phyloP scores from a whole-genome alignment of 2,113 vertebrate genomes.

The Plotosus lineatus region DNA sequence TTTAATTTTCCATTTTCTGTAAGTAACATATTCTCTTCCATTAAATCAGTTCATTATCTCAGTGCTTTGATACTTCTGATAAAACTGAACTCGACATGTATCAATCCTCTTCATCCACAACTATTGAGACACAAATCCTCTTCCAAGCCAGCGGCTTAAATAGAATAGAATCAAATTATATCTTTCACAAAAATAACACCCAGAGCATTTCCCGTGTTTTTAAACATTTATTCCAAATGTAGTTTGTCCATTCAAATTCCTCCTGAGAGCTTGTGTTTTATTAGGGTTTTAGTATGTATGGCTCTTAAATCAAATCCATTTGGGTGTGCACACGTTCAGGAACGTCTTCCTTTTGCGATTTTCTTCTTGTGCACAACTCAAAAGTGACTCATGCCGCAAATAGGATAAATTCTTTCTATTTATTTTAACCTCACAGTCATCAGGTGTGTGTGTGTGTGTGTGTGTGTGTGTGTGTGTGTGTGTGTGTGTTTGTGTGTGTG shows the following conservation, averaged over 20 bases:
- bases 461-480: too few species aligned
- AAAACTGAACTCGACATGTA: slow-evolving; percentile 16
- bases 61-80: neutral
- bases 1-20: slow-evolving; percentile 30
- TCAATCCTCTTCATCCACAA: slow-evolving; percentile 24
- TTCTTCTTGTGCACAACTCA: slow-evolving; percentile 62
- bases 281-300: slow-evolving; percentile 28
- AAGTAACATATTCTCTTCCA: neutral
- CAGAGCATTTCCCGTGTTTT: neutral
- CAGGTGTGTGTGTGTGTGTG: slow-evolving; percentile 1
- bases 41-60: slow-evolving; percentile 29
- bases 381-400: slow-evolving; percentile 59
- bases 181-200: slow-evolving; percentile 44
- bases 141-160: slow-evolving; percentile 14
- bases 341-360: slow-evolving; percentile 61
- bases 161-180: slow-evolving; percentile 35
- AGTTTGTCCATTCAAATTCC: neutral
- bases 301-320: slow-evolving; percentile 58
- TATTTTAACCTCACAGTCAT: slow-evolving; percentile 59
- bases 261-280: slow-evolving; percentile 23
- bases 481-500: too few species aligned
- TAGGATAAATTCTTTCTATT: slow-evolving; percentile 48
- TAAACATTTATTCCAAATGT: neutral
- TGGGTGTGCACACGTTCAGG: slow-evolving; percentile 59
- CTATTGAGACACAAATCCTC: slow-evolving; percentile 7